A percentile compares a stretch with the other conserved stretches of the same genome.
phyloP scores from a whole-genome alignment of 2,113 vertebrate genomes.

The Hyperoodon ampullatus region DNA sequence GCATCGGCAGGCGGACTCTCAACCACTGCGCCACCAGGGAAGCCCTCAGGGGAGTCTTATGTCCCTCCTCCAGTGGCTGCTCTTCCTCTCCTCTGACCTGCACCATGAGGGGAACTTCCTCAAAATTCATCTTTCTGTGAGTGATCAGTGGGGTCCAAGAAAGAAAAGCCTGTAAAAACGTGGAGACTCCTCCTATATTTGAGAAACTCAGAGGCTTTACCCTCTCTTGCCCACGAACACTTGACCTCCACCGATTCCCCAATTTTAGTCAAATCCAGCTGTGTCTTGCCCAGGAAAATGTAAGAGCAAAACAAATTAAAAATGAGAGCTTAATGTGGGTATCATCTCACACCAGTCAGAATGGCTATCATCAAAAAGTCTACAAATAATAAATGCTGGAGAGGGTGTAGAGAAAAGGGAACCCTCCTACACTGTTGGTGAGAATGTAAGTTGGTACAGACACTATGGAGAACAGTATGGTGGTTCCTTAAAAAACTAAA shows the following conservation, averaged over 20 bases:
- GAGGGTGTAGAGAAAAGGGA: too few species aligned
- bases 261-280: background rate
- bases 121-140: background rate
- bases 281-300: background rate
- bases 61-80: fast-evolving
- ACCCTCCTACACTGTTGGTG: too few species aligned
- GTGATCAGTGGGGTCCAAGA: background rate
- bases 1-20: too few species aligned
- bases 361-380: too few species aligned
- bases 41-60: fast-evolving
- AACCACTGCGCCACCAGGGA: too few species aligned
- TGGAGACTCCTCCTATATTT: background rate
- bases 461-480: too few species aligned
- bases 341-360: too few species aligned
- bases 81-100: background rate
- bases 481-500: too few species aligned
- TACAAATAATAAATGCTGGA: too few species aligned
- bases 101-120: background rate
- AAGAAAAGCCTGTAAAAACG: background rate
- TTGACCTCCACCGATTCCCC: too few species aligned
- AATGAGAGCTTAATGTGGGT: background rate
- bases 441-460: too few species aligned
- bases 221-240: background rate
- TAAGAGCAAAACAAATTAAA: background rate
- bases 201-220: background rate